phyloP scores from a whole-genome alignment of 2,113 vertebrate genomes.

The Bufo gargarizans region DNA sequence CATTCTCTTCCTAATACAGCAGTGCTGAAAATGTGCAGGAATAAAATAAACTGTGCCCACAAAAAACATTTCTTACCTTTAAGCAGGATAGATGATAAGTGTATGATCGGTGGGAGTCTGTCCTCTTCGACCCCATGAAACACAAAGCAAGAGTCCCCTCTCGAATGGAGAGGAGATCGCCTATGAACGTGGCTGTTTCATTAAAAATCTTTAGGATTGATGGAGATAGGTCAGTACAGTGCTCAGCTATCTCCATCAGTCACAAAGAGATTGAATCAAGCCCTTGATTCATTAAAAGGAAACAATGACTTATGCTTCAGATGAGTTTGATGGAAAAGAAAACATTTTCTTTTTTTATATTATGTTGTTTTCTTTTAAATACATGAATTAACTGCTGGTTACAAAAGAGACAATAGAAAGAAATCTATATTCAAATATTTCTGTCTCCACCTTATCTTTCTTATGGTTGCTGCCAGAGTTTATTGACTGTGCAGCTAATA shows the following conservation, averaged over 20 bases:
- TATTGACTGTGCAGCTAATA: not conserved
- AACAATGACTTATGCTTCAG: not conserved
- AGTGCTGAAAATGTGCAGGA: not conserved
- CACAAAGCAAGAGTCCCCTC: too few species aligned
- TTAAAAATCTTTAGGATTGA: too few species aligned
- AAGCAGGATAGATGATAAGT: too few species aligned
- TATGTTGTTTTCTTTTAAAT: too few species aligned
- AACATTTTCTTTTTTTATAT: not conserved
- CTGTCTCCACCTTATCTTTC: not conserved
- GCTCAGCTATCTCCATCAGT: too few species aligned
- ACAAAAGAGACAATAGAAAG: not conserved
- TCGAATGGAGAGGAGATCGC: too few species aligned
- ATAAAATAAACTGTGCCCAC: too few species aligned
- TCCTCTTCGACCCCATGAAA: too few species aligned
- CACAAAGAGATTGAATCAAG: not conserved
- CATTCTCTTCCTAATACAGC: not conserved
- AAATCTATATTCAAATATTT: not conserved
- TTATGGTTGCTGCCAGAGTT: not conserved
- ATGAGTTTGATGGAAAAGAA: not conserved
- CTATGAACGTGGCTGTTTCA: too few species aligned
- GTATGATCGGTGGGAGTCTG: too few species aligned
- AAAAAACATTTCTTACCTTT: too few species aligned
- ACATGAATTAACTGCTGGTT: not conserved
- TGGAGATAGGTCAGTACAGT: too few species aligned
- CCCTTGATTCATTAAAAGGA: not conserved